phyloP scores from a whole-genome alignment of 1,140 invertebrate genomes.

The Drosophila malerkotliana region DNA sequence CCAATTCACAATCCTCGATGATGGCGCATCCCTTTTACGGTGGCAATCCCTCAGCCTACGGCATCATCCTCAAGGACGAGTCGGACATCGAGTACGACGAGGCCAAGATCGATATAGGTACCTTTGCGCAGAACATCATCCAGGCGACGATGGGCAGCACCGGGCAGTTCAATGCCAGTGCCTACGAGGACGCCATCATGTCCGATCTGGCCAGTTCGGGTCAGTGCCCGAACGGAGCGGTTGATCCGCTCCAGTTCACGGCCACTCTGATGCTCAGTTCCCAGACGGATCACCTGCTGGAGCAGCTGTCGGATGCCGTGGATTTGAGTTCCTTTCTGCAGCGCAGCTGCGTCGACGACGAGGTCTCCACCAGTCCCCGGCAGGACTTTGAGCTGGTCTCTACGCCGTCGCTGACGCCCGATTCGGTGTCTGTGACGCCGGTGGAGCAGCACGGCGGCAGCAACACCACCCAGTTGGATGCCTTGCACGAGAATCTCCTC shows the following conservation, averaged over 20 bases:
- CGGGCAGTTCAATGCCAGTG: constrained; percentile 86
- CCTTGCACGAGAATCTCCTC: constrained; percentile 87
- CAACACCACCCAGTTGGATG: constrained; percentile 84
- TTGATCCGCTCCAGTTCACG: constrained; percentile 92
- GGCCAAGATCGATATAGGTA: constrained; percentile 88
- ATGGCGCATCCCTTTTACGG: constrained; percentile 89
- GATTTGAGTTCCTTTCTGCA: constrained; percentile 89
- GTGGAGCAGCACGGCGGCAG: constrained; percentile 85
- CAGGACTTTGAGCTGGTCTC: constrained; percentile 85
- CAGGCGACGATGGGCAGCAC: constrained; percentile 83
- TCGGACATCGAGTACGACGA: constrained; percentile 90
- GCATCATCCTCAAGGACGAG: constrained; percentile 90
- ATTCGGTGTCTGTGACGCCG: constrained; percentile 87
- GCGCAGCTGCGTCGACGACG: constrained; percentile 86
- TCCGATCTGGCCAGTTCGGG: constrained; percentile 89
- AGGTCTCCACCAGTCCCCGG: constrained; percentile 83
- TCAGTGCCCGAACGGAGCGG: constrained; percentile 82
- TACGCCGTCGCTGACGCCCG: constrained; percentile 87
- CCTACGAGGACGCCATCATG: constrained; percentile 90
- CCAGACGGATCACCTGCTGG: constrained; percentile 89
- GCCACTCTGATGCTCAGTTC: constrained; percentile 91
- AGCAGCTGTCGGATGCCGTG: constrained; percentile 89
- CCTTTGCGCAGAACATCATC: constrained; percentile 81
- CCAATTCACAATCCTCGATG: constrained; percentile 8
- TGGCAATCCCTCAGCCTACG: constrained; percentile 90